Base-by-base conservation (phyloP, 1,140 invertebrate genomes). In the Oedothorax gibbosus region DNA sequence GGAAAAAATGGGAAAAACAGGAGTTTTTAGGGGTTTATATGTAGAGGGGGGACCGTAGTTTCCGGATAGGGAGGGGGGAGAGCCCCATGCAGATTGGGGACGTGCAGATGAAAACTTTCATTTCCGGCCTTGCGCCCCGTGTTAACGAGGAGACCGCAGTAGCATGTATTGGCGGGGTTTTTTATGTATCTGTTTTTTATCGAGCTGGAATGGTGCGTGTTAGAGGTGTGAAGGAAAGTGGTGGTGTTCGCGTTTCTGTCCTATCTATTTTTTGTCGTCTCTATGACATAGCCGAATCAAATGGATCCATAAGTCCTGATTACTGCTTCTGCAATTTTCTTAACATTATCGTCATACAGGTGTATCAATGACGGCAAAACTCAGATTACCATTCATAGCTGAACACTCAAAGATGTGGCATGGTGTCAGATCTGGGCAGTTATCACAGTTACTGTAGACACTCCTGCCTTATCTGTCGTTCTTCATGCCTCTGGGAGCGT, bases 71-170 rank as follows among this genome's bases (percentile, higher is more conserved):
- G 20, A 18, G 50, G 80, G 62, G 57, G 66, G 20, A 35, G n/a
- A 14, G 18, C 77, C 80, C 56, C 57, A 82, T 82, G 80, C 80
- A 81, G 78, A 81, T 81, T 71, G 78, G 78, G 78, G 66, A 71
- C 65, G 66, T 71, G 56, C 78, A 82, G 80, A 82, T 82, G 80
- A 82, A 82, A 82, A 82, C 80, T 82, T 82, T 82, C 80, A 82
- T 82, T 82, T 82, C 80, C 80, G 72, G 80, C 64, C 50, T 73
- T n/a, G 80, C 80, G 80, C 80, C 80, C 80, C 69, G n/a, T 82
- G 80, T 82, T 82, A 82, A 82, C 80, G 80, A 82, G 80, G 66
- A 81, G 78, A 81, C 78, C 78, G 78, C 78, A 81, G 78, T 62
- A 56, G 56, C 75, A 65, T 35, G 35, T 35, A 35, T 35, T 20